These are phyloP conservation scores for Polymixis lichenea DNA, from an alignment of 2,888 invertebrate species.

Conservation along the genomic window DNA sequence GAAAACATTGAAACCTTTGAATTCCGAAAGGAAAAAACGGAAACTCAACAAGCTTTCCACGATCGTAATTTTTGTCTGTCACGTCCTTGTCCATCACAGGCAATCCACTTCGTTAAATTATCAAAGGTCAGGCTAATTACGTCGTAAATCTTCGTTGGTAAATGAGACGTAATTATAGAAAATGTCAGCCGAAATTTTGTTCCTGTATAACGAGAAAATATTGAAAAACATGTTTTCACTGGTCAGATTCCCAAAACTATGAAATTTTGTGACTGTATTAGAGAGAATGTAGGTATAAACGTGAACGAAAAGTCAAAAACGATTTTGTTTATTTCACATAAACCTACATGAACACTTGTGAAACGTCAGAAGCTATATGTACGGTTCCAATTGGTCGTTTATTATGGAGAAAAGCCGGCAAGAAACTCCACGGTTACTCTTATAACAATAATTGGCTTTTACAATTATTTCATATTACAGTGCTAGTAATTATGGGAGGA, in stretches of 20 bases:
- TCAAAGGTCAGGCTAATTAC: constrained; percentile 34
- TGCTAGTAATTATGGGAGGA: too few relatives aligned
- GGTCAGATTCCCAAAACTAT: neutral
- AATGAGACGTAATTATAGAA: constrained; percentile 11
- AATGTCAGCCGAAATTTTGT: constrained; percentile 5
- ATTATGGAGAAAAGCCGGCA: too few relatives aligned
- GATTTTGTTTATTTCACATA: too few relatives aligned
- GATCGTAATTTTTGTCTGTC: constrained; percentile 9
- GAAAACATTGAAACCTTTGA: neutral
- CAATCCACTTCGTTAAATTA: constrained; percentile 12
- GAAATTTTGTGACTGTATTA: neutral
- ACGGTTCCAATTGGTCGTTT: too few relatives aligned
- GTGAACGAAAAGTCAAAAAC: too few relatives aligned
- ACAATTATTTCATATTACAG: too few relatives aligned
- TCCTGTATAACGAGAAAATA: neutral
- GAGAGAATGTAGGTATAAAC: too few relatives aligned
- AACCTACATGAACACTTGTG: too few relatives aligned
- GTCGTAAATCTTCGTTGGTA: constrained; percentile 22
- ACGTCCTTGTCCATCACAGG: constrained; percentile 23
- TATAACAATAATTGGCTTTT: too few relatives aligned
- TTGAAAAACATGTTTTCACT: neutral
- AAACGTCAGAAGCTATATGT: too few relatives aligned
- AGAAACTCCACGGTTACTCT: too few relatives aligned
- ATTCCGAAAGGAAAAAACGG: neutral
- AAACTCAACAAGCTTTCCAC: neutral